Evolutionary conservation across 1,140 invertebrate species (phyloP), one percentile per base, ranked within the genome.

Genomic region (Stegodyphus mimosarum): DNA sequence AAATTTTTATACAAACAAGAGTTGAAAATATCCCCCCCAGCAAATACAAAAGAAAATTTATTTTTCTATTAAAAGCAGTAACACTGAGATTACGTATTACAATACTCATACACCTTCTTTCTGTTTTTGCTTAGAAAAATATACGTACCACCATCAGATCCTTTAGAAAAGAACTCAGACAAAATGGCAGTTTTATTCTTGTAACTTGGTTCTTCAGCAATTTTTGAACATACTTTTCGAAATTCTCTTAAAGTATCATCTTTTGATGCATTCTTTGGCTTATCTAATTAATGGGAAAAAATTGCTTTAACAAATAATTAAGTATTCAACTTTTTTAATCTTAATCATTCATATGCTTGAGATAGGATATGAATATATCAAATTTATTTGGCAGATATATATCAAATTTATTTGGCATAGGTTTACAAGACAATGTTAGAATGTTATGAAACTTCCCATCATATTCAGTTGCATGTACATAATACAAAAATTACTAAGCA

Each of bases 221-320:
- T 93, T 86, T 94, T 93, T 72, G 93, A 93, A 91, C 96, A 96
- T 10, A 98, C 89, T 48, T 92, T 91, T 86, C 94, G 92, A 90
- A 97, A 98, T 88, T 95, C 93, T 67, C 93, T 91, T 89, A 98
- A 96, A 69, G 92, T 92, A 88, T 95, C 92, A 90, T 96, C 95
- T 77, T 93, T 86, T 87, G 71, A 50, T 15, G 49, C 1, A 67
- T 2, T 67, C 7, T 9, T 0, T n/a, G 64, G 17, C 7, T 13
- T n/a, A 67, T 17, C 64, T 67, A 17, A 33, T 33, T n/a, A 11
- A 72, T n/a, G n/a, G 7, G 51, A 6, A 52, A 4, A 6, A 13
- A 72, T 7, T n/a, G 6, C 13, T 50, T 50, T 50, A 49, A 72
- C n/a, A 55, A 55, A 33, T 33, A 33, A 74, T 52, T 52, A 55